These are phyloP conservation scores for Drosophila leontia DNA, from an alignment of 1,140 invertebrate species.

Conservation along the genomic window DNA sequence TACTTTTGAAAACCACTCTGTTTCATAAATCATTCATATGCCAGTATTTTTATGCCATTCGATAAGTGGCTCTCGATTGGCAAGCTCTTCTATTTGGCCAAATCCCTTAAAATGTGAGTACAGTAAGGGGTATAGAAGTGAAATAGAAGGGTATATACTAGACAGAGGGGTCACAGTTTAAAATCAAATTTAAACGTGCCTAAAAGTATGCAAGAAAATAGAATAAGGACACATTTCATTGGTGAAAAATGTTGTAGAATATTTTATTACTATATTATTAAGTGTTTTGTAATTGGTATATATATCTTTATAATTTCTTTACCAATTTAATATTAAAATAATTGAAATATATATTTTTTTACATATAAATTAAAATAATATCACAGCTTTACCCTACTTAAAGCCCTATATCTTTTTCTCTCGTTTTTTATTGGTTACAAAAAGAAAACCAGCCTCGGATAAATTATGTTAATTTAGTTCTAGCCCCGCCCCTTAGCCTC, in stretches of 20 bases:
- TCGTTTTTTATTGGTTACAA: slow-evolving; percentile 8
- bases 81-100: not conserved
- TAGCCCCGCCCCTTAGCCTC: not conserved
- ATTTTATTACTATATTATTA: no score
- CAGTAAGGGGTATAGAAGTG: not conserved
- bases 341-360: not conserved
- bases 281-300: not conserved
- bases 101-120: slow-evolving; percentile 7
- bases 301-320: not conserved
- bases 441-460: slow-evolving; percentile 46
- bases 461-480: slow-evolving; percentile 75
- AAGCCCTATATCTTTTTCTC: not conserved
- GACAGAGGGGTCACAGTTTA: not conserved
- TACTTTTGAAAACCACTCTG: slow-evolving; percentile 23
- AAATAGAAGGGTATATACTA: not conserved
- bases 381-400: slow-evolving; percentile 6
- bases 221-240: not conserved
- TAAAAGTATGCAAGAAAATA: not conserved
- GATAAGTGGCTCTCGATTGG: slow-evolving; percentile 49
- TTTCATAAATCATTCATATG: slow-evolving; percentile 77
- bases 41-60: slow-evolving; percentile 68
- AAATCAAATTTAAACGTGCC: not conserved
- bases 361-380: not conserved
- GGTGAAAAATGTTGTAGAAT: not conserved
- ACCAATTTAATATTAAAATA: not conserved